A percentile compares a stretch with the other conserved stretches of the same genome.
Evolutionary conservation across 1,140 invertebrate species (phyloP).

Genomic region (Penaeus vannamei): DNA sequence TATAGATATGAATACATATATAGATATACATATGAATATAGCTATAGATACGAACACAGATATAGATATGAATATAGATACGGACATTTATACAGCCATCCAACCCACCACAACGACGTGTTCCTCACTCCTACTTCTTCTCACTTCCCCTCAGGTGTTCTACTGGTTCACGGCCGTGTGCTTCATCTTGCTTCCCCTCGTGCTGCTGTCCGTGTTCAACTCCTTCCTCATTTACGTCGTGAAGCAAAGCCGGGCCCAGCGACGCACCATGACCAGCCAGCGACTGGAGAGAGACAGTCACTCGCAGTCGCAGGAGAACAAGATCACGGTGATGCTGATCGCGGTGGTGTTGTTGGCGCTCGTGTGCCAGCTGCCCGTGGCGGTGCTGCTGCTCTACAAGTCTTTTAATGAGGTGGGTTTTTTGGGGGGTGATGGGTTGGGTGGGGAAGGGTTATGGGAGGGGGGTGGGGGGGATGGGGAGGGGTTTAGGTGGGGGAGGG

Average conservation of each 20-base stretch:
- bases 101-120: no score
- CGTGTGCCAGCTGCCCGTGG: constrained; percentile 81
- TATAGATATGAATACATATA: no score
- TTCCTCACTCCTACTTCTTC: no score
- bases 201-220: constrained; percentile 82
- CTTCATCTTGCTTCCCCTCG: constrained; percentile 80
- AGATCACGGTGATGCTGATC: constrained; percentile 83
- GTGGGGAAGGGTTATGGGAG: no score
- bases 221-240: constrained; percentile 80
- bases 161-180: constrained; percentile 79
- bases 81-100: no score
- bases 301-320: constrained; percentile 77
- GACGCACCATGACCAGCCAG: constrained; percentile 75
- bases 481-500: no score
- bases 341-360: constrained; percentile 83
- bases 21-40: no score
- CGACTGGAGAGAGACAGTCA: constrained; percentile 58
- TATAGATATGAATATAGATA: no score
- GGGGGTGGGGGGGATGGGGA: no score
- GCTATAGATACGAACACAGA: no score
- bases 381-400: constrained; percentile 75
- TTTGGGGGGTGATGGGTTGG: no score
- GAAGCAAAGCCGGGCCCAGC: constrained; percentile 75
- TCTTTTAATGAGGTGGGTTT: constrained; percentile 72
- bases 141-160: no score